Evolutionary conservation across 2,113 vertebrate species (phyloP).

Genomic region (Caranx melampygus): DNA sequence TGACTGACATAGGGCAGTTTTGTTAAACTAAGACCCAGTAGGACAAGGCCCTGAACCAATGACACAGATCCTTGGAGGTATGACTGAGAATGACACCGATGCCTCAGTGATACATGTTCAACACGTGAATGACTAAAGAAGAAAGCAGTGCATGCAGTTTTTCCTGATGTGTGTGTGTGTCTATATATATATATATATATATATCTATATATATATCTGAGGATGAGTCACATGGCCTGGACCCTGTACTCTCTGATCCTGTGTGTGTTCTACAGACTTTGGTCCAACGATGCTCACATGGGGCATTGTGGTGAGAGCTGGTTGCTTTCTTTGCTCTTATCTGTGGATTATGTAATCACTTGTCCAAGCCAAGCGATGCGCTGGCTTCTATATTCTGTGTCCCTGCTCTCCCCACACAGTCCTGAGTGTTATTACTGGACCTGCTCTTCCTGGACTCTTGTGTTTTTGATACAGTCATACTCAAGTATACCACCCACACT

Average conservation of each 20-base stretch:
- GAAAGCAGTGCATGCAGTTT: no score
- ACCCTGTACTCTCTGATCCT: neutral
- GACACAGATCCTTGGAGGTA: no score
- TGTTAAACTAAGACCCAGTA: no score
- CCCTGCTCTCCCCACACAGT: neutral
- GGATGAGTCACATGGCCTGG: neutral
- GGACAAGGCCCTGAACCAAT: no score
- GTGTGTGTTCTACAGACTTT: neutral
- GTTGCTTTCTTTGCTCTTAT: neutral
- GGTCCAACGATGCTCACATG: neutral
- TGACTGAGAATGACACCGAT: no score
- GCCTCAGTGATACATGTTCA: no score
- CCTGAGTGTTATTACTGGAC: neutral
- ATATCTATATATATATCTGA: no score
- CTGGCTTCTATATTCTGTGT: conserved; percentile 13
- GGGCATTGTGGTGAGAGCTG: neutral
- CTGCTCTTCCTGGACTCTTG: conserved; percentile 20
- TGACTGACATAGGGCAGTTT: no score
- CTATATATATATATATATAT: no score
- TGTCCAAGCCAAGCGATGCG: conserved; percentile 12
- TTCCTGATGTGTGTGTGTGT: no score
- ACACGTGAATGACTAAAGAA: no score
- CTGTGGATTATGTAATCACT: neutral
- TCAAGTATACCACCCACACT: conserved; percentile 20
- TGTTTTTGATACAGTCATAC: conserved; percentile 16